These are phyloP conservation scores for Trachymyrmex cornetzi DNA, from an alignment of 1,140 invertebrate species.

Conservation along the genomic window DNA sequence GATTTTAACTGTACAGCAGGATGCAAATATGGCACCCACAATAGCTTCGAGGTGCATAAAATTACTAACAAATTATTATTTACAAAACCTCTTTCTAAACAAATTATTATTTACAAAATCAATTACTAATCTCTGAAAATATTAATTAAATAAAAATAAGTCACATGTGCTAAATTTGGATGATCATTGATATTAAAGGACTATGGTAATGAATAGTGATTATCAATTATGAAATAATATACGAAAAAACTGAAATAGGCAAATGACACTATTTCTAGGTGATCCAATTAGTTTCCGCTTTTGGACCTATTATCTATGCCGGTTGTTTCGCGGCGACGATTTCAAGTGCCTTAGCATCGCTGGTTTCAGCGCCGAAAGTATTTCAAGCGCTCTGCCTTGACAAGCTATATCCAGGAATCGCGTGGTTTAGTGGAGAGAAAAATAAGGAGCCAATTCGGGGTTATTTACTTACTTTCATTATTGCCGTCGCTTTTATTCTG, in stretches of 20 bases:
- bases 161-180: not conserved
- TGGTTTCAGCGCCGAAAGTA: conserved; percentile 98
- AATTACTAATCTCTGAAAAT: not conserved
- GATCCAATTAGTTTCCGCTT: conserved; percentile 96
- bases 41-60: conserved; percentile 91
- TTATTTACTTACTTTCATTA: conserved; percentile 96
- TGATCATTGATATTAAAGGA: not conserved
- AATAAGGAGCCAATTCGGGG: conserved; percentile 97
- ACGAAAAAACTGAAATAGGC: not conserved
- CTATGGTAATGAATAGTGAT: not conserved
- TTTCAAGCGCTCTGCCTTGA: conserved; percentile 98
- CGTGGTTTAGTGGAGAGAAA: conserved; percentile 97
- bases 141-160: conserved; percentile 3
- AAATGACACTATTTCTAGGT: conserved; percentile 88
- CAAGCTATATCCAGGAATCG: conserved; percentile 96
- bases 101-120: not conserved
- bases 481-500: conserved; percentile 94
- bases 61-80: not conserved
- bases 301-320: conserved; percentile 97
- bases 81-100: not conserved
- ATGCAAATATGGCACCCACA: conserved; percentile 93
- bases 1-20: conserved; percentile 81
- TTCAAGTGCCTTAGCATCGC: conserved; percentile 97
- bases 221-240: not conserved
- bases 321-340: conserved; percentile 99